These are phyloP conservation scores for Hedychridium roseum DNA, from an alignment of 2,888 invertebrate genomes.

Conservation along the genomic window DNA sequence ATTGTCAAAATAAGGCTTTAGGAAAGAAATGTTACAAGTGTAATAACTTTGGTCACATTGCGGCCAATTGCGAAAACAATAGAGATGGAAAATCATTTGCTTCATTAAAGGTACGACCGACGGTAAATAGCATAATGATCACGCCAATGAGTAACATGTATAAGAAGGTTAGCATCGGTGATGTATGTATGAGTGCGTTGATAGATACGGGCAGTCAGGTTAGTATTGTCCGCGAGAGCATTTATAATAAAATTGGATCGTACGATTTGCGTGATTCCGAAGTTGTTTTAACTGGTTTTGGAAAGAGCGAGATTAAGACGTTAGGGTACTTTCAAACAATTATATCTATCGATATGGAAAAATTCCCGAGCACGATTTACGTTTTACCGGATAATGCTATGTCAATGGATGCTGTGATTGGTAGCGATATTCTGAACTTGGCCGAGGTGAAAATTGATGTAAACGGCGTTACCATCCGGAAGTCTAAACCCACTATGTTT, in stretches of 20 bases:
- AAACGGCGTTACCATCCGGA: not conserved
- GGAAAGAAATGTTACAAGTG: constrained; percentile 48
- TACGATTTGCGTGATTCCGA: not conserved
- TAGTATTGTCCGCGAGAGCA: constrained; percentile 8
- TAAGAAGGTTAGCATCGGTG: not conserved
- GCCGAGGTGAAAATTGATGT: constrained; percentile 3
- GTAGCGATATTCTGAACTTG: constrained; percentile 7
- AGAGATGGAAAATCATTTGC: too few relatives aligned
- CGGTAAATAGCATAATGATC: not conserved
- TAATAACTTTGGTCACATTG: constrained; percentile 40
- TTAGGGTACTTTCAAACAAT: constrained; percentile 2
- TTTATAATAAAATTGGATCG: not conserved
- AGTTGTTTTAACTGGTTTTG: constrained; percentile 4
- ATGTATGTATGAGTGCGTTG: not conserved
- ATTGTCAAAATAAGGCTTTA: constrained; percentile 1
- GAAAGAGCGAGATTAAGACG: not conserved
- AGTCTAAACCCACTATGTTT: not conserved
- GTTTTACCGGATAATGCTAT: not conserved
- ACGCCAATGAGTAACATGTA: not conserved
- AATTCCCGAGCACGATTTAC: not conserved
- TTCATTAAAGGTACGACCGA: too few relatives aligned
- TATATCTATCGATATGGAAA: not conserved
- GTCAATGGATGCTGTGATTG: constrained; percentile 1
- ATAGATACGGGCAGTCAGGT: constrained; percentile 8
- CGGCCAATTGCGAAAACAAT: not conserved